These are phyloP conservation scores for Copidosoma floridanum DNA, from an alignment of 1,140 invertebrate genomes.

Conservation along the genomic window DNA sequence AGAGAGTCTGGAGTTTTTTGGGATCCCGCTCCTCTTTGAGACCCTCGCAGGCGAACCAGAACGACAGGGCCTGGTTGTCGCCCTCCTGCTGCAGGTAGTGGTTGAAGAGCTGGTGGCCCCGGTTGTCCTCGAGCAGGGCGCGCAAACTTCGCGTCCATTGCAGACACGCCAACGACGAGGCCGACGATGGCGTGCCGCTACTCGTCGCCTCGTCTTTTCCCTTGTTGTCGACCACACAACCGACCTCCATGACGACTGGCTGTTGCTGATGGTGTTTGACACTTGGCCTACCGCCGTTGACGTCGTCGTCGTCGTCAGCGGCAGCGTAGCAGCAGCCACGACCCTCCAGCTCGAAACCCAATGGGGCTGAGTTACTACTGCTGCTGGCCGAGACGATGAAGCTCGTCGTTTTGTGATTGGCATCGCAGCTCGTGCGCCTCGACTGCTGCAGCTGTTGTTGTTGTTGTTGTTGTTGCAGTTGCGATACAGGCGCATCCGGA, in stretches of 20 bases:
- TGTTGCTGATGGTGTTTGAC: no score
- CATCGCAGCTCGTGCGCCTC: slow-evolving; percentile 56
- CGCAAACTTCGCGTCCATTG: slow-evolving; percentile 84
- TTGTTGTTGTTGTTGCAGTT: background rate
- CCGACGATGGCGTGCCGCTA: background rate
- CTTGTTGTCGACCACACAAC: slow-evolving; percentile 41
- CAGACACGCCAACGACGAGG: slow-evolving; percentile 73
- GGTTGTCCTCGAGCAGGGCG: slow-evolving; percentile 77
- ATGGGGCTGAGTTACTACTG: slow-evolving; percentile 53
- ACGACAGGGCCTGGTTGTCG: slow-evolving; percentile 75
- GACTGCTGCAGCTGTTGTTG: background rate
- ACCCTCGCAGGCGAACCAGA: slow-evolving; percentile 90
- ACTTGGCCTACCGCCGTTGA: slow-evolving; percentile 35
- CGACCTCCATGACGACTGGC: slow-evolving; percentile 55
- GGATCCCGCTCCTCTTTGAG: slow-evolving; percentile 76
- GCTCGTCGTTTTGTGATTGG: no score
- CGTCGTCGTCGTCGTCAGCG: slow-evolving; percentile 56
- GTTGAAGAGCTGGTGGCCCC: slow-evolving; percentile 82
- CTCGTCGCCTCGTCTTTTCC: background rate
- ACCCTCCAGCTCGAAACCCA: slow-evolving; percentile 60
- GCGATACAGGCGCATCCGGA: no score
- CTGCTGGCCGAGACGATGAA: no score
- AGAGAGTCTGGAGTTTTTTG: slow-evolving; percentile 46
- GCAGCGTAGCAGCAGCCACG: slow-evolving; percentile 45
- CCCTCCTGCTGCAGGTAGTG: slow-evolving; percentile 80